Percentiles rank a stretch among this genome's conserved stretches.
Conservation (phyloP, 2,888 invertebrate species). For the Ormyrus labotus region DNA sequence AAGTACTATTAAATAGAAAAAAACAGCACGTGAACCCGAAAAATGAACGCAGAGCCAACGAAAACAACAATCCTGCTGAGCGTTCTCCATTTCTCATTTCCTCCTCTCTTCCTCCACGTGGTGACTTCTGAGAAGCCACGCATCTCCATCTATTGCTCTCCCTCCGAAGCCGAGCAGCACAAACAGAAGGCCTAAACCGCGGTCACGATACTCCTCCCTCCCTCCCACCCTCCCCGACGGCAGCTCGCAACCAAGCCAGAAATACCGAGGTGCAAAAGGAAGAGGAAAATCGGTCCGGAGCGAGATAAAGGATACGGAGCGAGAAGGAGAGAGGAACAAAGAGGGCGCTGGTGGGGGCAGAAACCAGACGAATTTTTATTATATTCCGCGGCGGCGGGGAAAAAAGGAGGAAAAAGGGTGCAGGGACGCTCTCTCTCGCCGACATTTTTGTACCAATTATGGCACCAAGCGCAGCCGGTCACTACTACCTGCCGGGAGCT, state of each 20-base stretch:
- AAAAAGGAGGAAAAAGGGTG: conserved; percentile 42
- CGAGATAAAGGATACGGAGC: conserved; percentile 43
- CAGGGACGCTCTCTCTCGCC: conserved; percentile 30
- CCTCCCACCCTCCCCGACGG: background rate
- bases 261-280: conserved; percentile 22
- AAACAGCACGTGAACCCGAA: too few species aligned
- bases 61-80: too few species aligned
- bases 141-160: background rate
- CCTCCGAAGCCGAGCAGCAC: conserved; percentile 51
- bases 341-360: conserved; percentile 49
- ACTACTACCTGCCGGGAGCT: background rate
- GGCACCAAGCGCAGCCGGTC: conserved; percentile 24
- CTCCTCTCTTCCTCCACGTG: background rate
- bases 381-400: conserved; percentile 49
- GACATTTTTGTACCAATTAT: conserved; percentile 64
- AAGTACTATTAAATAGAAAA: too few species aligned
- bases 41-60: too few species aligned
- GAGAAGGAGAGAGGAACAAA: conserved; percentile 27
- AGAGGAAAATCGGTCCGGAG: conserved; percentile 48
- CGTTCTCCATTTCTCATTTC: too few species aligned
- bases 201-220: background rate
- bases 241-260: conserved; percentile 8
- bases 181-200: conserved; percentile 52
- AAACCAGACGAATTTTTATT: conserved; percentile 69
- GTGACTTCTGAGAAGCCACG: conserved; percentile 9